Percentiles rank a stretch among this genome's conserved stretches.
Evolutionary conservation across 2,888 invertebrate genomes (phyloP).

Genomic region (Belgica antarctica): DNA sequence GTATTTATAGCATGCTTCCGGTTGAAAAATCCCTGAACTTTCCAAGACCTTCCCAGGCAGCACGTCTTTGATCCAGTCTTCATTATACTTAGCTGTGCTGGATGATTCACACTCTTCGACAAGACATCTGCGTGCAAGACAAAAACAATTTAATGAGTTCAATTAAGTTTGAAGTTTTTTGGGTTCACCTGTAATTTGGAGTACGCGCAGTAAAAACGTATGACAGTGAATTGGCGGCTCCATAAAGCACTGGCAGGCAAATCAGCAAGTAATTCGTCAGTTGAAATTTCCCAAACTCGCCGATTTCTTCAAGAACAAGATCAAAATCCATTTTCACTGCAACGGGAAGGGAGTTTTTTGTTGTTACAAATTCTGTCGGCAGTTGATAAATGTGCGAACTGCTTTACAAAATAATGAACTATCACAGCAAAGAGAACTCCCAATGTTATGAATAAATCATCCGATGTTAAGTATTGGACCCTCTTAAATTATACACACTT

Average conservation of each 20-base stretch:
- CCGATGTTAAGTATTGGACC: too few relatives aligned
- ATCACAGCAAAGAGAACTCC: too few relatives aligned
- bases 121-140: slow-evolving; percentile 29
- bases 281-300: slow-evolving; percentile 62
- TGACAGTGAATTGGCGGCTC: slow-evolving; percentile 61
- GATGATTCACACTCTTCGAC: slow-evolving; percentile 51
- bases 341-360: too few relatives aligned
- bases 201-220: slow-evolving; percentile 63
- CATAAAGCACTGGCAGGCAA: slow-evolving; percentile 62
- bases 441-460: too few relatives aligned
- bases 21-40: slow-evolving; percentile 47
- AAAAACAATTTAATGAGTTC: not conserved
- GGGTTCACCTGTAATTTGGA: slow-evolving; percentile 59
- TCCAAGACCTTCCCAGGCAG: slow-evolving; percentile 43
- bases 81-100: slow-evolving; percentile 47
- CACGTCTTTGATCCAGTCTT: slow-evolving; percentile 51
- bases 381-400: too few relatives aligned
- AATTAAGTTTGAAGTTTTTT: not conserved
- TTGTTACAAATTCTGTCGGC: too few relatives aligned
- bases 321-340: slow-evolving; percentile 65
- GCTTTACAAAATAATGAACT: too few relatives aligned
- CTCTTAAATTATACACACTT: too few relatives aligned
- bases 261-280: slow-evolving; percentile 59
- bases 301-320: slow-evolving; percentile 60
- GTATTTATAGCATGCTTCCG: slow-evolving; percentile 52